These are phyloP conservation scores for Entomobrya multifasciata DNA, from an alignment of 2,888 invertebrate species.

Conservation along the genomic window DNA sequence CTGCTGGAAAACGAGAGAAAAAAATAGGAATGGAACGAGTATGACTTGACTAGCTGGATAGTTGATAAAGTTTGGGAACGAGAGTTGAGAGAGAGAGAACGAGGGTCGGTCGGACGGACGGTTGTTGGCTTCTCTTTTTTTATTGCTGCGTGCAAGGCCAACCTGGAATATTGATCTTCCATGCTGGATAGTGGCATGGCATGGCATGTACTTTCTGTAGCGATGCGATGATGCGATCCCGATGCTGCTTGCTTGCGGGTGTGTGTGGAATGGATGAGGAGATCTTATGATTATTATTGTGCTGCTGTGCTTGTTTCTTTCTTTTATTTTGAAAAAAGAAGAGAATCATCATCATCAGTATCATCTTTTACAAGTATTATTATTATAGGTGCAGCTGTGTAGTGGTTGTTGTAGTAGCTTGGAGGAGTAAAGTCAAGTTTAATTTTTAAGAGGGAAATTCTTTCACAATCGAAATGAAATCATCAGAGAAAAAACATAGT, in stretches of 20 bases:
- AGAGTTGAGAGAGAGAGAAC: conserved; percentile 25
- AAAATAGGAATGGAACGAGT: neutral
- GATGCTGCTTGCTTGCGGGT: neutral
- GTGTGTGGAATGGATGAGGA: neutral
- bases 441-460: conserved; percentile 58
- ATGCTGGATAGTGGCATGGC: neutral
- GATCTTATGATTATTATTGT: neutral
- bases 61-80: neutral
- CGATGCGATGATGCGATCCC: neutral
- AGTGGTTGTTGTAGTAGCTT: neutral
- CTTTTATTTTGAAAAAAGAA: neutral
- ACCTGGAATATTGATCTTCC: conserved; percentile 69
- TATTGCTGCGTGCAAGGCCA: conserved; percentile 73
- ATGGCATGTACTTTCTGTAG: neutral
- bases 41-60: neutral
- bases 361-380: neutral
- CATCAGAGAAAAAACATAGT: conserved; percentile 13
- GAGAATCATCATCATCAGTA: neutral
- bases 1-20: neutral
- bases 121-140: conserved; percentile 73
- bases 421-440: neutral
- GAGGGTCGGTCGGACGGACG: conserved; percentile 54
- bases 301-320: neutral
- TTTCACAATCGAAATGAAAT: conserved; percentile 14
- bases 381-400: neutral